Evolutionary conservation across 2,113 vertebrate species (phyloP), one percentile per base, ranked within the genome.

Genomic region (Paracanthobrama guichenoti): DNA sequence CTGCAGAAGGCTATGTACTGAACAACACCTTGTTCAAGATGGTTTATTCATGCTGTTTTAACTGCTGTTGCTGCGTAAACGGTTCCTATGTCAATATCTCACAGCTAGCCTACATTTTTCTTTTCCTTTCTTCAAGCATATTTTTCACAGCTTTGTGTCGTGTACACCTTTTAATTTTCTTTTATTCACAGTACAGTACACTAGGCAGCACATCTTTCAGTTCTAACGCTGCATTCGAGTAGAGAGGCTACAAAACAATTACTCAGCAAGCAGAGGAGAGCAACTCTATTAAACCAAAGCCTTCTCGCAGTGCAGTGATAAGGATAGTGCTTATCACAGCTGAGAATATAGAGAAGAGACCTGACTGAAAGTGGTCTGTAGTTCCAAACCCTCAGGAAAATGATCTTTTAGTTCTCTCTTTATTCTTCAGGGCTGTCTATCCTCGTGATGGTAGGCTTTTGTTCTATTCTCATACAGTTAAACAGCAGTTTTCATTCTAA

Each of bases 401-500:
- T 81, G 2, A 22, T 81, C 79, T 81, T 18, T 66, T n/a, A 13
- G 16, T 81, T 80, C 24, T 79, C 35, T 79, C 57, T 79, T 66
- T 24, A 31, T 28, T 14, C 24, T 50, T 46, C 10, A 20, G 4
- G n/a, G 24, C 53, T 42, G 28, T 59, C 31, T 78, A 42, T 42
- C 8, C 39, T 46, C 39, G 9, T 66, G 6, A n/a, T 1, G n/a
- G 39, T 46, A 14, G 60, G 42, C 44, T 22, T 31, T 50, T 67
- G 67, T 81, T 81, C 26, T 81, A 13, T 66, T 67, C 26, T 3
- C 39, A 67, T 35, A 13, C 79, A 50, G 60, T 81, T 81, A 67
- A 81, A 67, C 79, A 53, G 28, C 62, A 53, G 74, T 62, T 57
- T 76, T 82, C 72, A 66, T 60, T 77, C 55, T 57, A 44, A 46